These are phyloP conservation scores for Prionailurus bengalensis DNA, from an alignment of 2,113 vertebrate genomes.

Conservation along the genomic window DNA sequence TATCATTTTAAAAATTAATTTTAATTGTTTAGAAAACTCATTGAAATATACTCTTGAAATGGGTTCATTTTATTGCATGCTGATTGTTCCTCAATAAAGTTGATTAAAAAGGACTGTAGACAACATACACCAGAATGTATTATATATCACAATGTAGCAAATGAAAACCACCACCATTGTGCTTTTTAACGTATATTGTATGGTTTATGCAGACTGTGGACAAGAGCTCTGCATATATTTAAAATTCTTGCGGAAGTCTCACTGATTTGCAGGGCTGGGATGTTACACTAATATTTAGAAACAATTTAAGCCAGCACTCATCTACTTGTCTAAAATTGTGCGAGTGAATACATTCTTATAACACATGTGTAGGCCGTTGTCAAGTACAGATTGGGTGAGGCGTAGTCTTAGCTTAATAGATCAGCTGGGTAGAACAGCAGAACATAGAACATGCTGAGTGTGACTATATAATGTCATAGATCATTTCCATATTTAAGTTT, in stretches of 20 bases:
- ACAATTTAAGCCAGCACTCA: background rate
- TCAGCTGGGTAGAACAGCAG: background rate
- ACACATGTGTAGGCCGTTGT: background rate
- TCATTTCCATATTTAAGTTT: background rate
- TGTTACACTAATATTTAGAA: constrained; percentile 46
- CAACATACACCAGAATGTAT: background rate
- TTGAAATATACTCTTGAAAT: background rate
- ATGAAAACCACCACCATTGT: background rate
- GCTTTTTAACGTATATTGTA: background rate
- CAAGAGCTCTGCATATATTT: background rate
- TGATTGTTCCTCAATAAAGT: background rate
- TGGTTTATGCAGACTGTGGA: background rate
- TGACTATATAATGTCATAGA: background rate
- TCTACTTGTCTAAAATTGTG: background rate
- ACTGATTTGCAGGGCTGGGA: background rate
- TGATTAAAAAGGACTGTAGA: background rate
- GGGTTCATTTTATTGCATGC: background rate
- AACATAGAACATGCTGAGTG: background rate
- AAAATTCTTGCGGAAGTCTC: background rate
- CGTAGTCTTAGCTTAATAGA: background rate
- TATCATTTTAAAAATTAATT: background rate
- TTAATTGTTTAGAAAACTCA: constrained; percentile 17
- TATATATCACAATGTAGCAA: background rate
- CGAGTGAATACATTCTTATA: background rate
- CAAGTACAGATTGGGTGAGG: background rate